Percentiles rank a stretch among this genome's conserved stretches.
phyloP scores from a whole-genome alignment of 2,888 invertebrate species.

The Drosophila nigricruria region DNA sequence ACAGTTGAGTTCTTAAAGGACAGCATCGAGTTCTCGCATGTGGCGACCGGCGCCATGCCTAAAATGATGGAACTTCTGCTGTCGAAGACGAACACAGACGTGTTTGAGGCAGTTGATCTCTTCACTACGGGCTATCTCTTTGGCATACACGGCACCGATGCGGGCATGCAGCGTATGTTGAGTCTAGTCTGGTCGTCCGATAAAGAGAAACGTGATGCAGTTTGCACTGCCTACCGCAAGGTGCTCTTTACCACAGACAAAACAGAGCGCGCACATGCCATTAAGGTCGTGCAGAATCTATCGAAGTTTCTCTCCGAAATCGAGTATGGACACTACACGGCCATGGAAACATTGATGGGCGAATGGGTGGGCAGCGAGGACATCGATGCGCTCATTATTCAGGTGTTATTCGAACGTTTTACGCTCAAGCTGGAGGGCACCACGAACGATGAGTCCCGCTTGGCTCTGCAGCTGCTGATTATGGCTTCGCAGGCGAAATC shows the following conservation, averaged over 20 bases:
- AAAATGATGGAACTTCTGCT: constrained; percentile 91
- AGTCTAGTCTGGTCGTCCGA: constrained; percentile 93
- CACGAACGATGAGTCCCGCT: constrained; percentile 89
- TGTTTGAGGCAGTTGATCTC: constrained; percentile 95
- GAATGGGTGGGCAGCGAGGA: constrained; percentile 88
- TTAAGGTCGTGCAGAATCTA: constrained; percentile 87
- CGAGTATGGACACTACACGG: constrained; percentile 87
- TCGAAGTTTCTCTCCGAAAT: constrained; percentile 87
- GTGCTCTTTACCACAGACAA: constrained; percentile 84
- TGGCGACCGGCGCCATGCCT: constrained; percentile 85
- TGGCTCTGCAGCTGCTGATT: constrained; percentile 91
- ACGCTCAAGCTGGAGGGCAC: constrained; percentile 90
- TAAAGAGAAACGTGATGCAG: constrained; percentile 90
- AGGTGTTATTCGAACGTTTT: constrained; percentile 94
- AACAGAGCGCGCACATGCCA: constrained; percentile 86
- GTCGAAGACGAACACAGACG: constrained; percentile 91
- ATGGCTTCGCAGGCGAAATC: constrained; percentile 90
- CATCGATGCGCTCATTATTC: constrained; percentile 87
- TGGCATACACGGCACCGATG: constrained; percentile 90
- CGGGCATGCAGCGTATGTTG: constrained; percentile 91
- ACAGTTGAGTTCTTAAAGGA: constrained; percentile 91
- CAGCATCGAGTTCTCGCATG: constrained; percentile 86
- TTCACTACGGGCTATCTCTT: constrained; percentile 93
- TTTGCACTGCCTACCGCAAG: constrained; percentile 90
- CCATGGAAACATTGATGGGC: constrained; percentile 88